Percentiles rank a stretch among this genome's conserved stretches.
Evolutionary conservation across 2,797 vertebrate species (phyloP).

Genomic region (Borostomias antarcticus): DNA sequence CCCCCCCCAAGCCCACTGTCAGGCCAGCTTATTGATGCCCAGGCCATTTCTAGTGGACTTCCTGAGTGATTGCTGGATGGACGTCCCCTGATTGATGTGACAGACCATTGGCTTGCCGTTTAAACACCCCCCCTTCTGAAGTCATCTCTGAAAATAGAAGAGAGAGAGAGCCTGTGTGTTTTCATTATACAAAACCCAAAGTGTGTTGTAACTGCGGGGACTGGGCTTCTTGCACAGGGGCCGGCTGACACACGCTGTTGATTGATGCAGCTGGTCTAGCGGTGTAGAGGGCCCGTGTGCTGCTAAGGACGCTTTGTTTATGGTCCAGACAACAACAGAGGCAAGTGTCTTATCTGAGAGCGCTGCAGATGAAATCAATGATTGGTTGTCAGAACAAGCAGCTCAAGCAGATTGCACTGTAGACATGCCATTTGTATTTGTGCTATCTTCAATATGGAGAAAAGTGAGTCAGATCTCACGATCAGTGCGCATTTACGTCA

Average conservation of each 20-base stretch:
- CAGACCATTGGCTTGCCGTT: conserved; percentile 65
- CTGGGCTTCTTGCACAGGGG: conserved; percentile 43
- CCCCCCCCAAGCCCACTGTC: conserved; percentile 59
- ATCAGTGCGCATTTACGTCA: conserved; percentile 23
- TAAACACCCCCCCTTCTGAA: conserved; percentile 30
- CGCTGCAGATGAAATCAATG: conserved; percentile 43
- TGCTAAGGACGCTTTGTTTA: conserved; percentile 50
- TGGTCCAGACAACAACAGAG: conserved; percentile 42
- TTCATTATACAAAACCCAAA: conserved; percentile 49
- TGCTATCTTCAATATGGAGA: background rate
- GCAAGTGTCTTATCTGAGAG: conserved; percentile 13
- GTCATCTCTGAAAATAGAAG: conserved; percentile 35
- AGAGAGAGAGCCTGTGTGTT: conserved; percentile 47
- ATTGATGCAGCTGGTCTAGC: conserved; percentile 54
- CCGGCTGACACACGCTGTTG: conserved; percentile 47
- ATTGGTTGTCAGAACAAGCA: conserved; percentile 35
- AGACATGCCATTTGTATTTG: background rate
- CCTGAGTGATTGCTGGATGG: conserved; percentile 70
- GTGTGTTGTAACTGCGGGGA: conserved; percentile 41
- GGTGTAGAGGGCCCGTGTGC: conserved; percentile 46
- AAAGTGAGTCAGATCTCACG: background rate
- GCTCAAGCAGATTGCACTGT: background rate
- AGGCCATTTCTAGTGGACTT: conserved; percentile 49
- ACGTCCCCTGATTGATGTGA: conserved; percentile 74
- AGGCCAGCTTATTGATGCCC: conserved; percentile 69